phyloP scores from a whole-genome alignment of 2,113 vertebrate species.

The Thomomys bottae region DNA sequence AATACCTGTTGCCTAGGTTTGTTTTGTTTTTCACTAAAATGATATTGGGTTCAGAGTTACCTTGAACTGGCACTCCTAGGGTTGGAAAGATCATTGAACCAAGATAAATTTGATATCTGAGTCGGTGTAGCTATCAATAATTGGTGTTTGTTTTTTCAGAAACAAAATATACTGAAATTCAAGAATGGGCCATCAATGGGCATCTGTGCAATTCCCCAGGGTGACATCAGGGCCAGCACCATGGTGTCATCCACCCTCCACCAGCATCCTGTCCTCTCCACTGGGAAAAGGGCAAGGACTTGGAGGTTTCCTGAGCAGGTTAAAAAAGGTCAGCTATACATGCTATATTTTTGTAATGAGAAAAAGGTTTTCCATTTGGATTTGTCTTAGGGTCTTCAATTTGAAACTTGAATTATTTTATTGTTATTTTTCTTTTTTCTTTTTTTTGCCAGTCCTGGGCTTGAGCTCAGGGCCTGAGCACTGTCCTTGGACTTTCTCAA shows the following conservation, averaged over 20 bases:
- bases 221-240: background rate
- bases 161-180: conserved; percentile 59
- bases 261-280: background rate
- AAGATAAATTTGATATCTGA: background rate
- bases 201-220: background rate
- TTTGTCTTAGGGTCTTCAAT: background rate
- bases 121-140: conserved; percentile 34
- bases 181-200: conserved; percentile 29
- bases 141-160: conserved; percentile 58
- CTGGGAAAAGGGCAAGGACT: background rate
- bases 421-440: background rate
- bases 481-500: no score
- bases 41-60: conserved; percentile 1
- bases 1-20: background rate
- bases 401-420: conserved; percentile 15
- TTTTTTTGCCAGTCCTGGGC: no score
- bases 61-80: conserved; percentile 39
- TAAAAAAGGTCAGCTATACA: conserved; percentile 12
- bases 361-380: conserved; percentile 36
- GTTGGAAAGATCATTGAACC: conserved; percentile 42
- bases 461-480: no score
- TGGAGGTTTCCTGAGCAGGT: background rate
- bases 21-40: background rate
- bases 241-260: background rate
- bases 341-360: background rate